Conservation (phyloP, 1,140 invertebrate genomes). For the Panulirus ornatus region DNA sequence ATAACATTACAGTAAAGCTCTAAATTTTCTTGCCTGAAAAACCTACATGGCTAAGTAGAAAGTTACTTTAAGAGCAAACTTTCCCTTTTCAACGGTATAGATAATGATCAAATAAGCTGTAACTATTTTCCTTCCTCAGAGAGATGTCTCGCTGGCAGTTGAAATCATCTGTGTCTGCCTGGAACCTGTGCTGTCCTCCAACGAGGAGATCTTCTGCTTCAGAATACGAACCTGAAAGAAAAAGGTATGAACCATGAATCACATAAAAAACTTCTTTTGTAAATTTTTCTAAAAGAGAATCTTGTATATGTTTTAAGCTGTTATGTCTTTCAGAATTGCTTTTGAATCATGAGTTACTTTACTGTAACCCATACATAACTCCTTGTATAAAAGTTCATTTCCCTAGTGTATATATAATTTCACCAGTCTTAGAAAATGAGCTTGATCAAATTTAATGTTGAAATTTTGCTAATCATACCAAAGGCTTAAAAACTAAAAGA, state of each 20-base stretch:
- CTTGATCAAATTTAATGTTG: no score
- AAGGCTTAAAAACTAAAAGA: no score
- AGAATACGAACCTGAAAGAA: conserved; percentile 57
- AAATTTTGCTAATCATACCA: no score
- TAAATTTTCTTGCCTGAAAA: not conserved
- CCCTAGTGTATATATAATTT: no score
- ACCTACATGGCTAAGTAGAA: not conserved
- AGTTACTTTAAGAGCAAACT: not conserved
- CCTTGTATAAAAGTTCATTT: no score
- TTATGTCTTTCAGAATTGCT: no score
- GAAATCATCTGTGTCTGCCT: conserved; percentile 65
- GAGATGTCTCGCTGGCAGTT: conserved; percentile 64
- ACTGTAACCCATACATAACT: no score
- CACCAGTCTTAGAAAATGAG: no score
- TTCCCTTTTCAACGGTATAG: not conserved
- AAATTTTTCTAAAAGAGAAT: no score
- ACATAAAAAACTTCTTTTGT: not conserved
- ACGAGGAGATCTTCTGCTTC: conserved; percentile 47
- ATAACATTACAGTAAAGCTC: not conserved
- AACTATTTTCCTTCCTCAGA: conserved; percentile 26
- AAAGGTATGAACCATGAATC: not conserved
- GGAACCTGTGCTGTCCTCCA: conserved; percentile 37
- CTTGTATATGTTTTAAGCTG: no score
- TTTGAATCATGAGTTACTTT: no score
- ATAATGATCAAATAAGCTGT: not conserved